Conservation (phyloP, 2,797 vertebrate genomes). For the Megaceryle alcyon region DNA sequence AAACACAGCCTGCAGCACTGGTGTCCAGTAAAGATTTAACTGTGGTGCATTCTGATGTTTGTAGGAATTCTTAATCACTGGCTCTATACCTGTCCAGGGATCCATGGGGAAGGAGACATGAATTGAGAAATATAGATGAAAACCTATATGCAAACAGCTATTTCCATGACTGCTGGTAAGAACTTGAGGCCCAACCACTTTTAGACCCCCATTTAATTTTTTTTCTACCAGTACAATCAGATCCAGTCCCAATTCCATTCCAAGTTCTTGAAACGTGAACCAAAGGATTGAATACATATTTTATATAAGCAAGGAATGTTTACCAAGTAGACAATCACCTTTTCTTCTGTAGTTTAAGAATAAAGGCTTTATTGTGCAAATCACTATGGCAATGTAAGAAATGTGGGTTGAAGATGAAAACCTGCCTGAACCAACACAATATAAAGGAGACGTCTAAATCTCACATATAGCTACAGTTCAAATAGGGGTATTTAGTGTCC, state of each 20-base stretch:
- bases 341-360: neutral
- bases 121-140: neutral
- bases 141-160: neutral
- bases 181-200: neutral
- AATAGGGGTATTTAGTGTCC: neutral
- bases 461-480: neutral
- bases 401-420: neutral
- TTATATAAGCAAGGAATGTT: neutral
- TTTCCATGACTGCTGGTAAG: neutral
- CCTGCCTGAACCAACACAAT: neutral
- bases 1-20: neutral
- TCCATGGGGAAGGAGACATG: neutral
- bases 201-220: neutral
- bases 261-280: neutral
- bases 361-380: neutral
- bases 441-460: neutral
- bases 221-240: neutral
- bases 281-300: neutral
- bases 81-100: neutral
- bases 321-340: neutral
- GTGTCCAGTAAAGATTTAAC: neutral
- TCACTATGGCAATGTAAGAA: neutral
- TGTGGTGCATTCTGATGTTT: neutral
- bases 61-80: neutral
- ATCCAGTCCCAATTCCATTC: neutral